Conservation (phyloP, 2,888 invertebrate species). For the Linyphia triangularis region DNA sequence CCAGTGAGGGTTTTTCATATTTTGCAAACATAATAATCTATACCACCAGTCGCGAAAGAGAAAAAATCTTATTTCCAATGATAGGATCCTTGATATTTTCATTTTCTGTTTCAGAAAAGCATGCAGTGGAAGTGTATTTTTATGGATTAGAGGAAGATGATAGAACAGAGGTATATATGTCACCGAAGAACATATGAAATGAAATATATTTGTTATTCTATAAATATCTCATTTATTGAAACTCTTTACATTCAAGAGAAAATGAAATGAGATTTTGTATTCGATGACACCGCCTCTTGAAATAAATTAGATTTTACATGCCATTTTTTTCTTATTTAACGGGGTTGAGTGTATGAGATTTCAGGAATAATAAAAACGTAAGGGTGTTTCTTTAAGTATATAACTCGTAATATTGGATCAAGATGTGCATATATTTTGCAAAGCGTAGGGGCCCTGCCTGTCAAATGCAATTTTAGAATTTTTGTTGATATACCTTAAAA, state of each 20-base stretch:
- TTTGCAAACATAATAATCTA: conserved; percentile 35
- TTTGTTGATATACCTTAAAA: no score
- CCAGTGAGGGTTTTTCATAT: not conserved
- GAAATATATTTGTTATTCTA: conserved; percentile 25
- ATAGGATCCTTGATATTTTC: not conserved
- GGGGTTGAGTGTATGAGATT: no score
- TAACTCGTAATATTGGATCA: no score
- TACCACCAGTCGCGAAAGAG: not conserved
- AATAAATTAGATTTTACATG: not conserved
- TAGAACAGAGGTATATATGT: not conserved
- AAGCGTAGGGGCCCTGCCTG: no score
- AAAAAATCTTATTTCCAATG: not conserved
- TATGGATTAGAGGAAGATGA: not conserved
- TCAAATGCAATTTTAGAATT: no score
- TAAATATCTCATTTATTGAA: conserved; percentile 10
- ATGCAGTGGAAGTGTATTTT: not conserved
- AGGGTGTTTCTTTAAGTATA: no score
- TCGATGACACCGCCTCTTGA: not conserved
- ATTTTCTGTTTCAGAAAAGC: not conserved
- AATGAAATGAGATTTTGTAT: not conserved
- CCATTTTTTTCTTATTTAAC: not conserved
- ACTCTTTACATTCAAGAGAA: not conserved
- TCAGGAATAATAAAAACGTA: not conserved
- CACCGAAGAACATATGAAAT: not conserved
- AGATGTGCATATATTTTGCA: no score